A percentile compares a stretch with the other conserved stretches of the same genome.
phyloP scores from a whole-genome alignment of 2,797 vertebrate genomes.

The Tokudaia tokunoshimensis region DNA sequence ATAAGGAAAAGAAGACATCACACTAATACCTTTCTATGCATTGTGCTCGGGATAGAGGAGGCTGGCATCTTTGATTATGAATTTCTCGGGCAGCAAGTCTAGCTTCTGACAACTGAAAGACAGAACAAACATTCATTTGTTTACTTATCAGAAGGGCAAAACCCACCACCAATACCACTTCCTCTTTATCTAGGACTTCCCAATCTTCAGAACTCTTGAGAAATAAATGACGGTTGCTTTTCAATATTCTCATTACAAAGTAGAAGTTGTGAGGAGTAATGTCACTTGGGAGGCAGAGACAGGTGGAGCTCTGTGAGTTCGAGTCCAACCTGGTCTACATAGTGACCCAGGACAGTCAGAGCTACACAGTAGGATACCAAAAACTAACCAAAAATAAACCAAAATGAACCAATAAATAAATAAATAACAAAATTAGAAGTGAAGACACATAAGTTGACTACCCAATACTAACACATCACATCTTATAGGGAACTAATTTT shows the following conservation, averaged over 20 bases:
- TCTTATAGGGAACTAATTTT: not conserved
- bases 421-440: not conserved
- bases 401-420: not conserved
- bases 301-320: not conserved
- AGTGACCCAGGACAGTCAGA: too few species aligned
- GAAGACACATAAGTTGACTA: not conserved
- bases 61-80: slow-evolving; percentile 89
- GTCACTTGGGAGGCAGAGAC: not conserved
- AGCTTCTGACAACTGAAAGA: slow-evolving; percentile 92
- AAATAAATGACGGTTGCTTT: not conserved
- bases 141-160: not conserved
- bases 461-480: not conserved
- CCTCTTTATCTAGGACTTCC: not conserved
- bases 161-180: not conserved
- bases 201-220: not conserved
- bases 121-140: slow-evolving; percentile 24
- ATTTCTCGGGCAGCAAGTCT: slow-evolving; percentile 91
- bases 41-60: slow-evolving; percentile 89
- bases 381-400: not conserved
- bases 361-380: not conserved
- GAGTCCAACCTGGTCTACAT: not conserved
- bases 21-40: slow-evolving; percentile 90
- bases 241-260: not conserved
- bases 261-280: not conserved
- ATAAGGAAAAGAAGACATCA: not conserved